A percentile compares a stretch with the other conserved stretches of the same genome.
phyloP scores from a whole-genome alignment of 2,113 vertebrate genomes.

The Columbina picui region DNA sequence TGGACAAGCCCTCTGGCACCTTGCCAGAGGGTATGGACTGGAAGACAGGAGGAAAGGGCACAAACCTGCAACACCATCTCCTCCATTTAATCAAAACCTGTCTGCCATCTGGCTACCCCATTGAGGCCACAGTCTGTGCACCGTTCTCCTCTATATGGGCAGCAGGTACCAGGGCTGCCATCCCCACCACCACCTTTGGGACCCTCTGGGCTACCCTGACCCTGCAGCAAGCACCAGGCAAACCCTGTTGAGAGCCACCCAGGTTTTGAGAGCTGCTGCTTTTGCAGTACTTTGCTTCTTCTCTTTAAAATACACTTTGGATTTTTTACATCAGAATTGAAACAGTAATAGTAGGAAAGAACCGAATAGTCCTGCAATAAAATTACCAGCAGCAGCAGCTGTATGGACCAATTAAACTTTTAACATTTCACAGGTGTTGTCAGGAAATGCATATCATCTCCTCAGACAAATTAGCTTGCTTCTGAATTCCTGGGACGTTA shows the following conservation, averaged over 20 bases:
- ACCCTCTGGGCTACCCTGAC: neutral
- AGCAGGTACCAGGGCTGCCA: fast-evolving
- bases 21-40: fast-evolving
- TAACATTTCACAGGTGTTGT: conserved; percentile 12
- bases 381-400: neutral
- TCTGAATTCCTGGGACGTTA: neutral
- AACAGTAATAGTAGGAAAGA: conserved; percentile 7
- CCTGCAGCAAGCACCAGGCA: neutral
- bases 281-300: neutral
- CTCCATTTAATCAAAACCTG: neutral
- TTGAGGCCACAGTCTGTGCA: neutral
- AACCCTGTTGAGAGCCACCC: neutral
- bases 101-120: neutral
- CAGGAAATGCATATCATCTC: neutral
- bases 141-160: neutral
- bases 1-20: neutral
- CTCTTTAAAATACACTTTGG: neutral
- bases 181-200: neutral
- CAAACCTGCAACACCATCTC: neutral
- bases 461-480: conserved; percentile 13
- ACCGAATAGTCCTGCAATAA: neutral
- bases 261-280: neutral
- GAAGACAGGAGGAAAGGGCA: neutral
- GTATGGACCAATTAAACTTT: conserved; percentile 25
- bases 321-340: neutral